Base-by-base conservation (phyloP, 2,888 invertebrate species). In the Ditula angustiorana region DNA sequence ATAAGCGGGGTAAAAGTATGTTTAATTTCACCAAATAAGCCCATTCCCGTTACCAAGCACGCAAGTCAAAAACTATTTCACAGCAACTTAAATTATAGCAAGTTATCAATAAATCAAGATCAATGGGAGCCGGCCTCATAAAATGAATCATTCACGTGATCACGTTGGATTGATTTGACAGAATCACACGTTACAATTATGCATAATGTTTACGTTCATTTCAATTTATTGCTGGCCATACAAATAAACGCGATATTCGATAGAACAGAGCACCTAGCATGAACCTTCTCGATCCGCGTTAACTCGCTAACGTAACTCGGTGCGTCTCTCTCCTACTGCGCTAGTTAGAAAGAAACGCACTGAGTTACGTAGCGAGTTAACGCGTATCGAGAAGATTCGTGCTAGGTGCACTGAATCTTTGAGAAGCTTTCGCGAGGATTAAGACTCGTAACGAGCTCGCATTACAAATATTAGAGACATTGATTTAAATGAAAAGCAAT, bases 391-490 rank as follows among this genome's bases (percentile, higher is more conserved):
- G n/a, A n/a, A n/a, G n/a, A n/a, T n/a, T n/a, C n/a, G n/a, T n/a
- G n/a, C n/a, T n/a, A n/a, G n/a, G n/a, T n/a, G n/a, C n/a, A n/a
- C n/a, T n/a, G n/a, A n/a, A n/a, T n/a, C n/a, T n/a, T n/a, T n/a
- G n/a, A n/a, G n/a, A n/a, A n/a, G n/a, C n/a, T n/a, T n/a, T n/a
- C 61, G 46, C 26, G 67, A 67, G 52, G 67, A 67, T 67, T 59
- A 59, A 52, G 13, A 44, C 23, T 56, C 33, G 46, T 68, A 67
- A 71, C 70, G 70, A 71, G 61, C 53, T 49, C 60, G 69, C 62
- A 71, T 65, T 67, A 59, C 69, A 71, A 72, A 72, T 70, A 72
- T 65, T 70, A 66, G 65, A 69, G 66, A 66, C 59, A 67, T 66
- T 69, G 67, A 67, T 67, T 67, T 69, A 69, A 67, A 62, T 69